Base-by-base conservation (phyloP, 2,888 invertebrate genomes). In the Parthenolecanium corni region DNA sequence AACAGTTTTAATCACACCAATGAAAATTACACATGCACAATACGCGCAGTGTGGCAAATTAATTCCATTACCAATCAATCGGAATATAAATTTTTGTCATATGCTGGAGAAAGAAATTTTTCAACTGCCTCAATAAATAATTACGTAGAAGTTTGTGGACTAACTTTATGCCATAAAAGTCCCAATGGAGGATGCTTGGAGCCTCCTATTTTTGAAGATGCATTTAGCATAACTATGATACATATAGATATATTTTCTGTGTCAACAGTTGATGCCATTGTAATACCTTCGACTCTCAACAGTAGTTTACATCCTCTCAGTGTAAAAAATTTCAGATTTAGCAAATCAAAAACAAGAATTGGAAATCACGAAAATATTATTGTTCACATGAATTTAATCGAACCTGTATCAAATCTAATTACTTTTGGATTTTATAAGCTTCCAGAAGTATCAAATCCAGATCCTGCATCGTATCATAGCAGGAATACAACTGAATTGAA, bases 111-210 rank as follows among this genome's bases (percentile, higher is more conserved):
- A 16, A 23, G 25, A 3, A 57, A 57, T 46, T 57, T 25, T 18
- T 44, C 57, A 6, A n/a, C 44, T 3, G 42, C 42, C 0, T 64
- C 66, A 0, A 64, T 66, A 11, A 44, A 64, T 16, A 68, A 65
- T 25, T 69, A 68, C 18, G 65, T 71, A 25, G 69, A 71, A 42
- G 66, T 70, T 1, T 75, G 75, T 64, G 71, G 69, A 1, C 52
- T 76, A 12, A 66, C 73, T 16, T 16, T 57, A 31, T 57, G 57
- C 23, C 70, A 72, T 49, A 52, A 47, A 31, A 46, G 16, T 5
- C 24, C 21, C 18, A 25, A 4, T 0, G 23, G 47, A 5, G 14
- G 1, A 5, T 25, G 4, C n/a, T 16, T 16, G 16, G 23, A 20
- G 2, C 74, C 74, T 64, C 62, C 68, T 0, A 68, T 70, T 56